Evolutionary conservation across 1,140 invertebrate genomes (phyloP), one percentile per base, ranked within the genome.

Genomic region (Eumaeus atala): DNA sequence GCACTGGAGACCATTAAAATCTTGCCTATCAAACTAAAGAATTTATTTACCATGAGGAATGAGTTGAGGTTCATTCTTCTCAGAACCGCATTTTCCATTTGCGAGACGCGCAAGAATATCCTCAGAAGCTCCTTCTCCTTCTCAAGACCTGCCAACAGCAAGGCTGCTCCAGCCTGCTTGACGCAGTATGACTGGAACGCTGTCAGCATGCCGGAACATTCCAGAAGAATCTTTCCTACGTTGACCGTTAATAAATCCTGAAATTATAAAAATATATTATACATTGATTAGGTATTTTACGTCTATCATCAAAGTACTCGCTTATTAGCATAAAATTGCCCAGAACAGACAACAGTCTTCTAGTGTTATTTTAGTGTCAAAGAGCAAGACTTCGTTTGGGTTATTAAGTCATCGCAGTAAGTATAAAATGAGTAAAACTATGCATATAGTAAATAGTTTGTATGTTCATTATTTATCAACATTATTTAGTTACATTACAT

Each of bases 21-120:
- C n/a, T n/a, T n/a, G n/a, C n/a, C n/a, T 28, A 28, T 28, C 21
- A 28, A 36, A 44, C 14, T 44, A 49, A 9, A 10, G 0, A 0
- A 37, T 12, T 48, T 14, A n/a, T n/a, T 5, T 89, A 97, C 95
- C 96, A 98, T 98, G 17, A 98, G 90, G 84, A 99, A 99, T 7
- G 97, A 97, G 84, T 97, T 97, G 12, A 99, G 90, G 83, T 98
- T 98, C 96, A 98, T 98, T 64, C 96, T 90, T 63, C 97, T 90
- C 56, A 98, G 87, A 35, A 97, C 93, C 0, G 94, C 92, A 74
- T 98, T 98, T 79, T 99, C 97, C 94, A 97, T 97, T 88, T 98
- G 97, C 0, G 96, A 98, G 12, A 97, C 97, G 76, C 95, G 92
- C 9, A 99, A 88, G 78, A 98, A 99, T 82, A 98, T 97, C 72